Base-by-base conservation (phyloP, 2,113 vertebrate genomes). In the Nannospalax galili region DNA sequence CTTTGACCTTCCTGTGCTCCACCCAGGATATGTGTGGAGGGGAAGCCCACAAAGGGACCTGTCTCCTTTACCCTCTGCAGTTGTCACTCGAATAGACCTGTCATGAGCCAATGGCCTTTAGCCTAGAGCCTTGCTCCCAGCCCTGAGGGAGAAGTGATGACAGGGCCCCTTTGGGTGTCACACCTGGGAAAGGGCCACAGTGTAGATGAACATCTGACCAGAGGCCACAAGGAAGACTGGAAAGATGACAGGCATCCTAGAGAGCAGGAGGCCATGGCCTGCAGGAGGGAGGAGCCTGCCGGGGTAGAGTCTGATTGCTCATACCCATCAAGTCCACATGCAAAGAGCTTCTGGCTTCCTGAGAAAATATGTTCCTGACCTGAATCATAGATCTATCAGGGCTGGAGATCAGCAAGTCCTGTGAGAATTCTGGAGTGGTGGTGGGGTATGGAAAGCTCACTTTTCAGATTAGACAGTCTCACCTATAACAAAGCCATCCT, bases 241-340 rank as follows among this genome's bases (percentile, higher is more conserved):
- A 60, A 65, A 94, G 81, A 82, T 45, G 20, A 52, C 56, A 70
- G 58, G 60, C 24, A 24, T 11, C 32, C 78, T 7, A 0, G 67
- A 3, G 52, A 78, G 42, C 64, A 52, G 75, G 5, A 16, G 35
- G 28, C 30, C 32, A 65, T 16, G 42, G 19, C 26, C n/a, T 14
- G 20, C 26, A 7, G 87, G 17, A 91, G 75, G 70, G 52, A 75
- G 26, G 26, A 4, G 5, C 10, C 42, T 32, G 6, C 35, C 3
- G 14, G 3, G 16, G n/a, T 0, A 3, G 62, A 8, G 64, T 20
- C 14, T 2, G 30, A n/a, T 74, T 1, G 37, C 40, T 69, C 26
- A 11, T 0, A 0, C 26, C 62, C n/a, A 7, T 0, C 1, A 40
- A 8, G 73, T 62, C 15, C 16, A 0, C 1, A 3, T 16, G 77